Conservation (phyloP, 2,888 invertebrate genomes). For the Ormyrus pomaceus region DNA sequence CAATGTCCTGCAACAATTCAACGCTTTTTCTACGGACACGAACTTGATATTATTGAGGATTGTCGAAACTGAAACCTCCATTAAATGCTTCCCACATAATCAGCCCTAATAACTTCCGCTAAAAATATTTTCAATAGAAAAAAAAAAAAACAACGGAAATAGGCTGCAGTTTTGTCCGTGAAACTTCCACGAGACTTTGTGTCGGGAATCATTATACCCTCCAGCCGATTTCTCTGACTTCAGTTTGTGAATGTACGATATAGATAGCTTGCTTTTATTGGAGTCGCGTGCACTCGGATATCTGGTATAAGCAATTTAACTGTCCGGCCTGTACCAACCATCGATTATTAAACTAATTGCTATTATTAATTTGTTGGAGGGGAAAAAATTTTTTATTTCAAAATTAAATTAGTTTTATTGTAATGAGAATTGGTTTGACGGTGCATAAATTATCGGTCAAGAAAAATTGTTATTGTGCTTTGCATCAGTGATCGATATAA, state of each 20-base stretch:
- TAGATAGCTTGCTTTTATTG: constrained; percentile 5
- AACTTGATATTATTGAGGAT: neutral
- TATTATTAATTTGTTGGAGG: no score
- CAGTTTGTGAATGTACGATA: neutral
- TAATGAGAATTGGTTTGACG: no score
- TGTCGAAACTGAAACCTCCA: no score
- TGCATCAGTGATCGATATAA: neutral
- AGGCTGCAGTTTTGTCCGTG: neutral
- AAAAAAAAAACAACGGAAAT: neutral
- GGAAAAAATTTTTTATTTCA: no score
- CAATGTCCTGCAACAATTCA: neutral
- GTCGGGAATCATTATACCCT: neutral
- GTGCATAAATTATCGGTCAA: neutral
- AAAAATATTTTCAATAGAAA: neutral
- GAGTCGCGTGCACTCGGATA: neutral
- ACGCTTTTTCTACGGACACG: neutral
- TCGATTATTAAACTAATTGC: no score
- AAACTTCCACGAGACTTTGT: neutral
- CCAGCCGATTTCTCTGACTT: constrained; percentile 13
- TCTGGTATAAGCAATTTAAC: constrained; percentile 17
- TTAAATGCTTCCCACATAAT: no score
- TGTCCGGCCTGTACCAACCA: neutral
- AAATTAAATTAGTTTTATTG: no score
- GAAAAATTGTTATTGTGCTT: no score
- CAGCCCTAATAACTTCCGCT: no score